Conservation (phyloP, 2,797 vertebrate genomes). For the Phylloscopus collybita region DNA sequence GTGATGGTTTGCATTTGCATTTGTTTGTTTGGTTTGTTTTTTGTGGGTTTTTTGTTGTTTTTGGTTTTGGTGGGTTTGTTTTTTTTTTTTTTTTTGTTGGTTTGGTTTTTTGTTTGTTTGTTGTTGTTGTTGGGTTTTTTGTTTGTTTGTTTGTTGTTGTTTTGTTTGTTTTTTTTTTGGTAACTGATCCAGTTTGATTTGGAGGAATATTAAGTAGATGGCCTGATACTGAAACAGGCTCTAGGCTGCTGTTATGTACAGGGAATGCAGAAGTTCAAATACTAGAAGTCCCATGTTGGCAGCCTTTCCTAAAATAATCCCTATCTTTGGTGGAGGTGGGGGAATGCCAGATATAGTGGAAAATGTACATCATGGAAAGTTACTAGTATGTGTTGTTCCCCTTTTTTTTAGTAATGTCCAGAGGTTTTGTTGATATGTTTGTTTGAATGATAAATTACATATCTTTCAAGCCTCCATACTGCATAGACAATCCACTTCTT, state of each 20-base stretch:
- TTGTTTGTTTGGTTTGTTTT: neutral
- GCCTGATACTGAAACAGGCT: neutral
- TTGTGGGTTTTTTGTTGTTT: neutral
- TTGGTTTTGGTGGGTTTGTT: no score
- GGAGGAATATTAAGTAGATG: neutral
- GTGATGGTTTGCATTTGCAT: neutral
- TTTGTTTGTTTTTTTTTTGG: neutral
- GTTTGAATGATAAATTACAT: neutral
- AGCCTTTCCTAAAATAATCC: neutral
- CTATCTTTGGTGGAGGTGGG: neutral
- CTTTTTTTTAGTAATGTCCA: neutral
- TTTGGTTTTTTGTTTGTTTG: neutral
- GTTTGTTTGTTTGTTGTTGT: neutral
- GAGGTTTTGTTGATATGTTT: neutral
- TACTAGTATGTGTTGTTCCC: neutral
- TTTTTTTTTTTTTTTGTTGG: neutral
- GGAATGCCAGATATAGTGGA: neutral
- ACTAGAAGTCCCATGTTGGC: neutral
- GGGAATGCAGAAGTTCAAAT: neutral
- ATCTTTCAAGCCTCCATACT: neutral
- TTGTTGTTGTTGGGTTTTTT: no score
- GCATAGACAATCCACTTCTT: neutral
- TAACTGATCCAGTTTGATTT: neutral
- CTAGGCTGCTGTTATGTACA: neutral
- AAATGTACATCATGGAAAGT: neutral